phyloP scores from a whole-genome alignment of 2,113 vertebrate genomes.

The Cheirogaleus medius region DNA sequence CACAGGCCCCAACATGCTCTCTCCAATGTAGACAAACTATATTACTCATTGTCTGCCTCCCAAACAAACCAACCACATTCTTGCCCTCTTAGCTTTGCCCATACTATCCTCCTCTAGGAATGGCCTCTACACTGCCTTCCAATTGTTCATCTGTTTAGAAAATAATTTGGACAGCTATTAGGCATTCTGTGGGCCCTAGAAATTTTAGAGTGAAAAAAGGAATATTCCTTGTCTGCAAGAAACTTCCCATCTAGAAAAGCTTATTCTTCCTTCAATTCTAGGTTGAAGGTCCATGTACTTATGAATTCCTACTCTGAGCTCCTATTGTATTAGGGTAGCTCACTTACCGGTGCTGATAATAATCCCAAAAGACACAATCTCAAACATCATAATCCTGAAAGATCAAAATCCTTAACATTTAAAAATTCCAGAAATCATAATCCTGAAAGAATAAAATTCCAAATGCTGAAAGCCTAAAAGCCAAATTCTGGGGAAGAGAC shows the following conservation, averaged over 20 bases:
- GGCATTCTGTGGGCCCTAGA: not conserved
- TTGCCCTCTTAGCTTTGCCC: not conserved
- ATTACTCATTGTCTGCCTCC: not conserved
- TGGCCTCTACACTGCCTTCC: not conserved
- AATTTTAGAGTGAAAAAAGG: not conserved
- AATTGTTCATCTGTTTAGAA: not conserved
- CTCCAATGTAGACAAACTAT: not conserved
- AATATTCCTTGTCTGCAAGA: not conserved
- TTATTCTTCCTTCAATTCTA: not conserved
- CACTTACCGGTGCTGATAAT: not conserved
- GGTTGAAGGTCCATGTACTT: not conserved
- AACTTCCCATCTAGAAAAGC: not conserved
- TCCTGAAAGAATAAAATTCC: not conserved
- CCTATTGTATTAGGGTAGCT: not conserved
- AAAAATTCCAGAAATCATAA: not conserved
- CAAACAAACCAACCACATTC: not conserved
- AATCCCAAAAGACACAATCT: not conserved
- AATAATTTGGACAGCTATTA: not conserved
- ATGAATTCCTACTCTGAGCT: not conserved
- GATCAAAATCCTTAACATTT: not conserved
- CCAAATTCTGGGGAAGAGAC: not conserved
- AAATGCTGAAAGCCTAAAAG: not conserved
- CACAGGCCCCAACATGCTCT: not conserved
- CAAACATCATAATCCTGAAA: not conserved
- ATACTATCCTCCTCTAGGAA: not conserved